Evolutionary conservation across 2,888 invertebrate genomes (phyloP).

Genomic region (Pterostichus madidus): DNA sequence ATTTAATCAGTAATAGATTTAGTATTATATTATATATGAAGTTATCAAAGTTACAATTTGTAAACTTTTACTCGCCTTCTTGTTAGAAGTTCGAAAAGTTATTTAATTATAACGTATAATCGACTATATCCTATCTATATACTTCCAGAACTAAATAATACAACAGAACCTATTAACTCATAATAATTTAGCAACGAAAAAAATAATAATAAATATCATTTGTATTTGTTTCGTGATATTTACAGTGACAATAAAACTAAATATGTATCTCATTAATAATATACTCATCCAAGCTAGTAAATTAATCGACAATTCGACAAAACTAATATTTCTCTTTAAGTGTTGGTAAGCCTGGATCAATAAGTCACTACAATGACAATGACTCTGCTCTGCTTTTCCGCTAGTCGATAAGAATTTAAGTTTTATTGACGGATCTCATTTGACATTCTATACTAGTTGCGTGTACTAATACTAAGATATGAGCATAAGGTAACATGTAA

Average conservation of each 20-base stretch:
- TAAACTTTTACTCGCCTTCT: background rate
- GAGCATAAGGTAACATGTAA: background rate
- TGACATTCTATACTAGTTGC: background rate
- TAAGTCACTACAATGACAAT: constrained; percentile 44
- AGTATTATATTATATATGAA: too few relatives aligned
- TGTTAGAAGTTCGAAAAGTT: background rate
- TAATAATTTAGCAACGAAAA: background rate
- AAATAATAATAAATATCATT: background rate
- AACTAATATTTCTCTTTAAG: background rate
- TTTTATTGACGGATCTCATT: background rate
- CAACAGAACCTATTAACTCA: background rate
- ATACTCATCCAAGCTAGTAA: background rate
- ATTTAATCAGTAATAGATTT: too few relatives aligned
- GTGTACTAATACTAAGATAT: constrained; percentile 1
- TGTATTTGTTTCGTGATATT: background rate
- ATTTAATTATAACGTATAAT: background rate
- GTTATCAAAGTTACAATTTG: background rate
- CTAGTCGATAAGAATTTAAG: background rate
- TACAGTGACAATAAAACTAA: background rate
- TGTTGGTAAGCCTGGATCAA: constrained; percentile 16
- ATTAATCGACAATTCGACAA: background rate
- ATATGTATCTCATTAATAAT: background rate
- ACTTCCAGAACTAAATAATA: background rate
- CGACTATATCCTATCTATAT: background rate
- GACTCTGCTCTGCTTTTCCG: background rate